Percentiles rank a stretch among this genome's conserved stretches.
Evolutionary conservation across 2,113 vertebrate genomes (phyloP).

Genomic region (Oncorhynchus masou): DNA sequence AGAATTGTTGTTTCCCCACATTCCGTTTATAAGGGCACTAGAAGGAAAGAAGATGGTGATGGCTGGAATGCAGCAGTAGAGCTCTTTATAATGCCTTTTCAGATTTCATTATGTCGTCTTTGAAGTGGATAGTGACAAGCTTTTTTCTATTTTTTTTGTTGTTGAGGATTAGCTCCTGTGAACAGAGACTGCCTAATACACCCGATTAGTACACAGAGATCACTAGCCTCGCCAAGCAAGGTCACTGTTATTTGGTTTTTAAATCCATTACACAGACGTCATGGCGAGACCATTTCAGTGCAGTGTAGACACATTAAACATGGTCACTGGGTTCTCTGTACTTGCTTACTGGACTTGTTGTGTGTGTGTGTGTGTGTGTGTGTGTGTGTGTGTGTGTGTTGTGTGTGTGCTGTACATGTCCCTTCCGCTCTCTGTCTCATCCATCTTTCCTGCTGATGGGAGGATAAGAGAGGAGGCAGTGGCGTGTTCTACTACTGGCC

Average conservation of each 20-base stretch:
- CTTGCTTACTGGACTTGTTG: constrained; percentile 7
- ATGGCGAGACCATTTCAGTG: constrained; percentile 4
- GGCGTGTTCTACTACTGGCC: constrained; percentile 22
- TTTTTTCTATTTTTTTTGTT: constrained; percentile 47
- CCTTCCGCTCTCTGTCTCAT: constrained; percentile 39
- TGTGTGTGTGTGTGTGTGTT: constrained; percentile 12
- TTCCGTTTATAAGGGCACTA: constrained; percentile 65
- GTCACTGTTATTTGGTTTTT: background rate
- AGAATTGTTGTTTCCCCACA: constrained; percentile 46
- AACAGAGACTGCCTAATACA: constrained; percentile 39
- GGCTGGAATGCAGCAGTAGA: constrained; percentile 48
- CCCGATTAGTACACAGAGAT: constrained; percentile 45
- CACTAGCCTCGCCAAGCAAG: background rate
- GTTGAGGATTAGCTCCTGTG: constrained; percentile 59
- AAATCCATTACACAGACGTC: constrained; percentile 24
- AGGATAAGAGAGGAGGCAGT: constrained; percentile 43
- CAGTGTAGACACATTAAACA: constrained; percentile 5
- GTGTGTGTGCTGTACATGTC: constrained; percentile 38
- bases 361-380: background rate
- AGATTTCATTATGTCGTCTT: constrained; percentile 73
- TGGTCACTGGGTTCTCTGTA: constrained; percentile 1
- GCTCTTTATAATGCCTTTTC: constrained; percentile 67
- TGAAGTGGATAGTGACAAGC: constrained; percentile 72
- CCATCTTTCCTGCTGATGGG: constrained; percentile 59
- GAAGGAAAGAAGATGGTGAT: constrained; percentile 54